phyloP scores from a whole-genome alignment of 2,797 vertebrate genomes.

The Lepus oiostolus region DNA sequence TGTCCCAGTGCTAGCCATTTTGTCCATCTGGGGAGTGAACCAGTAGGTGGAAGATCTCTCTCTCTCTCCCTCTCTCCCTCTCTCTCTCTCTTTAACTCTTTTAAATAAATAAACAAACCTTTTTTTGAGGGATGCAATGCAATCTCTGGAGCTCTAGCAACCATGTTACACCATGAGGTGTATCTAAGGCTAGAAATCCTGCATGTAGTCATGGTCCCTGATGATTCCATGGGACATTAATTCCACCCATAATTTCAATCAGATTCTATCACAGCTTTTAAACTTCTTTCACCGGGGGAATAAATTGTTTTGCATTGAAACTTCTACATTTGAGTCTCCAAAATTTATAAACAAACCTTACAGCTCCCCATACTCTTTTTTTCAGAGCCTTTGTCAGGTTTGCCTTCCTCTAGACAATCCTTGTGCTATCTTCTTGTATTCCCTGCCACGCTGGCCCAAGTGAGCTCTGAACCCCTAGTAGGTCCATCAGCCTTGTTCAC shows the following conservation, averaged over 20 bases:
- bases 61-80: too few relatives aligned
- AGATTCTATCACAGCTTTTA: not conserved
- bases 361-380: not conserved
- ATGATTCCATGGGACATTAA: not conserved
- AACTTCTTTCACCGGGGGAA: not conserved
- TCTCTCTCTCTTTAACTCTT: too few relatives aligned
- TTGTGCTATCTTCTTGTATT: not conserved
- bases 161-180: not conserved
- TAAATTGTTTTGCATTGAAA: not conserved
- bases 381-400: not conserved
- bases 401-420: not conserved
- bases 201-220: not conserved
- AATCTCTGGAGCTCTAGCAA: not conserved
- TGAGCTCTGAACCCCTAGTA: not conserved
- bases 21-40: too few relatives aligned
- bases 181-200: not conserved
- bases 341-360: not conserved
- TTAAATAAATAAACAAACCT: too few relatives aligned
- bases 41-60: too few relatives aligned
- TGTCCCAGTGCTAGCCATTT: too few relatives aligned
- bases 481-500: not conserved
- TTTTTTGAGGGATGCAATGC: too few relatives aligned
- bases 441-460: not conserved
- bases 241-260: not conserved
- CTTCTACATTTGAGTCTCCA: constrained; percentile 5